Evolutionary conservation across 2,797 vertebrate genomes (phyloP).

Genomic region (Epinephelus coioides): DNA sequence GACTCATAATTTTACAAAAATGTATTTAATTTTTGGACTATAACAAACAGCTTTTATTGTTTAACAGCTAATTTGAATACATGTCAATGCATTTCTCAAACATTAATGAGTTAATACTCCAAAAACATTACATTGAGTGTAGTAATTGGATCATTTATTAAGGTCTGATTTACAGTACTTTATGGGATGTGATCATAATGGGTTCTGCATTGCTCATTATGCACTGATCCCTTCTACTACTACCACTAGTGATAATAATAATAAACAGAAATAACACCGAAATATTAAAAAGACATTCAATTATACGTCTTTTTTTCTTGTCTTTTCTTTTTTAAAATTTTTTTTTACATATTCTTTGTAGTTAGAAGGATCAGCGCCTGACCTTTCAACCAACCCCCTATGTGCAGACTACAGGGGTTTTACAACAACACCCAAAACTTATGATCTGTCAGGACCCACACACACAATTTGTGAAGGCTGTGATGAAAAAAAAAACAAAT

Average conservation of each 20-base stretch:
- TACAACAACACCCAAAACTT: not conserved
- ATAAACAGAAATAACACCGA: no score
- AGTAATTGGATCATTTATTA: not conserved
- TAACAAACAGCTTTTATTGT: not conserved
- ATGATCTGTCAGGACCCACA: not conserved
- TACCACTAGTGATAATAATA: no score
- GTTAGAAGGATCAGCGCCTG: not conserved
- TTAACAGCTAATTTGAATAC: not conserved
- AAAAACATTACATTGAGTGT: not conserved
- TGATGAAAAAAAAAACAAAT: not conserved
- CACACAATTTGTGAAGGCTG: not conserved
- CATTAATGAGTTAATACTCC: not conserved
- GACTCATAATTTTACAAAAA: not conserved
- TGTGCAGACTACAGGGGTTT: constrained; percentile 1
- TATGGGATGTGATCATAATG: not conserved
- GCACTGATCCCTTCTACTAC: not conserved
- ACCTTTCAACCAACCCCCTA: not conserved
- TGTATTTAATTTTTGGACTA: not conserved
- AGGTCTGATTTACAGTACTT: not conserved
- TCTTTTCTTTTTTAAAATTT: no score
- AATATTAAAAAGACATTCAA: no score
- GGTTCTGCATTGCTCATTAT: not conserved
- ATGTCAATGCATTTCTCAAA: not conserved
- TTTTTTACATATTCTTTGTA: no score
- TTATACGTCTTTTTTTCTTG: no score